A percentile compares a stretch with the other conserved stretches of the same genome.
These are phyloP conservation scores for Callinectes sapidus DNA, from an alignment of 2,888 invertebrate species.

Conservation along the genomic window DNA sequence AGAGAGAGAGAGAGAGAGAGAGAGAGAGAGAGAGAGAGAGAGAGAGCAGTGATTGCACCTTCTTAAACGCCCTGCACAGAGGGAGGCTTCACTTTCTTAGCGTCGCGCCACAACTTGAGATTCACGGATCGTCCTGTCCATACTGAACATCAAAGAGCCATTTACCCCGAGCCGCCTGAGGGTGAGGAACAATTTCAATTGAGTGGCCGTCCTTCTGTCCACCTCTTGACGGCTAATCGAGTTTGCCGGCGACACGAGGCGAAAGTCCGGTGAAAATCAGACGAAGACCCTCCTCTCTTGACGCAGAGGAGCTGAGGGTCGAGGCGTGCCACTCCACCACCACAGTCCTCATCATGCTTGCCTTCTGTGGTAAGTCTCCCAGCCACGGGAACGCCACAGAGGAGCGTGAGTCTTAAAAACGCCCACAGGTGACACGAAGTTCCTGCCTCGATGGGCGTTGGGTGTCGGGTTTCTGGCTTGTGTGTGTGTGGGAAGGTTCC, in stretches of 20 bases:
- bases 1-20: constrained; percentile 38
- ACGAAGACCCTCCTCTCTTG: constrained; percentile 7
- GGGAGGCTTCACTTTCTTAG: not conserved
- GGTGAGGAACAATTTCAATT: constrained; percentile 64
- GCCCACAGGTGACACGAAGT: not conserved
- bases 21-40: constrained; percentile 36
- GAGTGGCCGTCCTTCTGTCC: constrained; percentile 67
- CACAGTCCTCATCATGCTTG: not conserved
- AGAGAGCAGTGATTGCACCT: constrained; percentile 1
- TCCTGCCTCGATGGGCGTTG: not conserved
- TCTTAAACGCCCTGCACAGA: not conserved
- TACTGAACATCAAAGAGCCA: constrained; percentile 62
- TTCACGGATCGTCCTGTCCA: constrained; percentile 33
- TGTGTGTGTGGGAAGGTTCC: not conserved
- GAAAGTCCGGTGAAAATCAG: constrained; percentile 56
- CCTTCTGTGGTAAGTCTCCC: not conserved
- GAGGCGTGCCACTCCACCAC: not conserved
- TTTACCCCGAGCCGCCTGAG: constrained; percentile 58
- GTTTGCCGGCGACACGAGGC: constrained; percentile 57
- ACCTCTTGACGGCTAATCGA: constrained; percentile 65
- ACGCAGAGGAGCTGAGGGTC: constrained; percentile 6
- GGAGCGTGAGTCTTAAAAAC: not conserved
- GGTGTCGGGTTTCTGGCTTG: not conserved
- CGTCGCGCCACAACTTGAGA: not conserved
- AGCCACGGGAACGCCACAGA: not conserved